Percentiles rank a stretch among this genome's conserved stretches.
These are phyloP conservation scores for Neostethus bicornis DNA, from an alignment of 2,797 vertebrate genomes.

Conservation along the genomic window DNA sequence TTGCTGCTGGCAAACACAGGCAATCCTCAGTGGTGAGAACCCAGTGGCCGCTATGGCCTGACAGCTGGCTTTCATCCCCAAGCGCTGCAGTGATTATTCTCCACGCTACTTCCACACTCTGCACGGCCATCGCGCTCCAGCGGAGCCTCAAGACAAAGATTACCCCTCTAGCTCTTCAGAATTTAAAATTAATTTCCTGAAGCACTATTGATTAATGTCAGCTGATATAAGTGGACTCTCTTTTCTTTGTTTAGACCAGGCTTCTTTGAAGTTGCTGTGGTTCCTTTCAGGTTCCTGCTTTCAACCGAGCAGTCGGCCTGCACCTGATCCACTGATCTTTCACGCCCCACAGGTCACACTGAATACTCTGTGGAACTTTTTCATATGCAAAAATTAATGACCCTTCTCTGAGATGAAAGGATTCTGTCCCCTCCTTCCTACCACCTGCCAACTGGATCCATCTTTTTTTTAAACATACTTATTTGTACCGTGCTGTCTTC, in stretches of 20 bases:
- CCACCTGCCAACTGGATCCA: conserved; percentile 40
- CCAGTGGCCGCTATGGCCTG: conserved; percentile 54
- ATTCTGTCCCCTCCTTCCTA: neutral
- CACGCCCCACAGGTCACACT: conserved; percentile 59
- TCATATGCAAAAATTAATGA: conserved; percentile 62
- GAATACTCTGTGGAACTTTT: conserved; percentile 35
- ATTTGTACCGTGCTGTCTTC: conserved; percentile 24
- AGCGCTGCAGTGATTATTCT: conserved; percentile 40
- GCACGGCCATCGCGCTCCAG: conserved; percentile 15
- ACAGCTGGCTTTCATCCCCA: conserved; percentile 63
- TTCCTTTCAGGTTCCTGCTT: conserved; percentile 49
- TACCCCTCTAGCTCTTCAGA: conserved; percentile 38
- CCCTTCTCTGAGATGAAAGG: conserved; percentile 50
- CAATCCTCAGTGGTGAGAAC: conserved; percentile 56
- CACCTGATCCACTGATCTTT: conserved; percentile 72
- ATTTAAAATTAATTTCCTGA: conserved; percentile 49
- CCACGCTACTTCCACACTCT: conserved; percentile 48
- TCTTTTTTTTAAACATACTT: conserved; percentile 12
- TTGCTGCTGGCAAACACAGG: conserved; percentile 78
- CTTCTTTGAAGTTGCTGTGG: conserved; percentile 60
- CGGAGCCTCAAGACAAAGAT: conserved; percentile 37
- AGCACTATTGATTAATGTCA: conserved; percentile 65
- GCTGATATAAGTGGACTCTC: conserved; percentile 51
- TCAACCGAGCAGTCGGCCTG: conserved; percentile 57
- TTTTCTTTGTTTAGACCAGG: conserved; percentile 47